Base-by-base conservation (phyloP, 2,797 vertebrate species). In the Ispidina lecontei region DNA sequence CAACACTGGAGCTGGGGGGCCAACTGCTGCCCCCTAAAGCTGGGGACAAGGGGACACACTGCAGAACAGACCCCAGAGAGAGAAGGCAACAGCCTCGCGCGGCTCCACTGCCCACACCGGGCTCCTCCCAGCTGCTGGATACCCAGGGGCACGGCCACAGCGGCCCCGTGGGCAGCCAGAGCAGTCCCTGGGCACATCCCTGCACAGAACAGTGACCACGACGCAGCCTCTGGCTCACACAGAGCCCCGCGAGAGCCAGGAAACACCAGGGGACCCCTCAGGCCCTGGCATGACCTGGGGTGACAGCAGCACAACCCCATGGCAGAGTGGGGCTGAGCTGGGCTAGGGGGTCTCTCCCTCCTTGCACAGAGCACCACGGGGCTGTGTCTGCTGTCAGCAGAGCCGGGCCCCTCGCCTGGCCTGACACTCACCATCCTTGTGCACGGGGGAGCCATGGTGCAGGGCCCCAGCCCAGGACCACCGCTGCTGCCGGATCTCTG, bases 401-500 rank as follows among this genome's bases (percentile, higher is more conserved):
- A 84, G 63, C 33, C 7, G 2, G 23, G 47, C 23, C 23, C 28
- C 52, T 17, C 6, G 1, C n/a, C 64, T 63, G 41, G 59, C 74
- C 62, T 2, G 0, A 90, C 89, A 98, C 98, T 98, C 97, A 98
- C 98, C 97, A 0, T 97, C 97, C 95, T 97, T 98, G 89, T 92
- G 97, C 2, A 94, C 95, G 0, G 99, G 97, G 63, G 98, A 98
- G 94, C 98, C 98, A 21, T 98, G 98, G 94, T 98, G 98, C 35
- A 99, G 97, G 4, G 98, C 98, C 6, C 99, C 99, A 0, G 99
- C 98, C 99, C 99, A 99, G 23, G 99, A 99, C 98, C 99, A 99
- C 88, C 99, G 98, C 95, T 99, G 99, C 95, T 99, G 99, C 49
- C 99, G 98, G 95, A 99, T 99, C 97, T 99, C 99, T 13, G 99